phyloP scores from a whole-genome alignment of 2,888 invertebrate genomes.

The Phengaris alcon region DNA sequence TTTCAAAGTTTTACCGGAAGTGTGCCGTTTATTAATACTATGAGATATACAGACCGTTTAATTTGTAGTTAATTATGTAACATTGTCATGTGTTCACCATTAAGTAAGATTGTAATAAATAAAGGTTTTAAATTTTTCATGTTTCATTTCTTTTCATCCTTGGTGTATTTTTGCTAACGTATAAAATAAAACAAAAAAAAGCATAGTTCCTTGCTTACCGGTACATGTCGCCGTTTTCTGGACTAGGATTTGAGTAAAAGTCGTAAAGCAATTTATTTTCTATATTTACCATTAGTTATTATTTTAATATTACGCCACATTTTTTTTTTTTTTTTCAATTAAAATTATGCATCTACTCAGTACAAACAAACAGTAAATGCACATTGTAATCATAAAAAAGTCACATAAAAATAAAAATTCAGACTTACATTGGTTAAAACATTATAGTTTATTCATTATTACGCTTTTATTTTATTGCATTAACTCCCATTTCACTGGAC shows the following conservation, averaged over 20 bases:
- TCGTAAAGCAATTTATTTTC: neutral
- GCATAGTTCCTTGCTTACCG: neutral
- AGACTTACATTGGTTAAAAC: neutral
- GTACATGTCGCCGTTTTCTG: neutral
- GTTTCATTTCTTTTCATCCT: neutral
- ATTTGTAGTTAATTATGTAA: neutral
- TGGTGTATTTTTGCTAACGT: neutral
- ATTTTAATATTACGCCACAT: conserved; percentile 6
- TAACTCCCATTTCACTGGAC: neutral
- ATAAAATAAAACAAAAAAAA: neutral
- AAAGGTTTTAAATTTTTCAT: neutral
- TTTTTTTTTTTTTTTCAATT: neutral
- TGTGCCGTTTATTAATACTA: neutral
- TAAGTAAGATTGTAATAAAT: conserved; percentile 1
- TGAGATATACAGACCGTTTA: neutral
- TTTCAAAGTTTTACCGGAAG: too few species aligned
- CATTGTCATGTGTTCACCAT: conserved; percentile 18
- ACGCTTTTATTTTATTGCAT: neutral
- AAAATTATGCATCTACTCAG: neutral
- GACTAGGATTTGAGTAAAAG: neutral
- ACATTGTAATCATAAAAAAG: neutral
- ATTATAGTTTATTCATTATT: neutral
- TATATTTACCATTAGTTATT: conserved; percentile 1
- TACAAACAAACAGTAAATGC: conserved; percentile 3
- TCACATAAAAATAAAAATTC: conserved; percentile 4